Base-by-base conservation (phyloP, 2,888 invertebrate species). In the Aproaerema taeniolella region DNA sequence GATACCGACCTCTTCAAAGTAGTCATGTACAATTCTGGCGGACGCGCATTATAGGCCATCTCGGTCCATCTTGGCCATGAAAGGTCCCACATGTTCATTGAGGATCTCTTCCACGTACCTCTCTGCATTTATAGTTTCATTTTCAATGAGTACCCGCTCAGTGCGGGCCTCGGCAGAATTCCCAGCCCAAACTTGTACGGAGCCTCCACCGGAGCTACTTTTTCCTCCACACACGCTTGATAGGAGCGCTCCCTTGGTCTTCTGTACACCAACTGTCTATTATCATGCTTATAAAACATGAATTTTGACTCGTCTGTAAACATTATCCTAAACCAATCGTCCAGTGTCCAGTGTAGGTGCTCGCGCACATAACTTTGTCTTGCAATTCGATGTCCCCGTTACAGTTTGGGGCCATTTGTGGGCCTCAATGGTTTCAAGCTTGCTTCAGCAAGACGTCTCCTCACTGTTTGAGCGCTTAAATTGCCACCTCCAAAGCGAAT, bases 81-180 rank as follows among this genome's bases (percentile, higher is more conserved):
- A 47, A 37, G 45, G 44, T 31, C 47, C 45, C 42, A 42, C 51
- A 47, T 55, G 46, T 38, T 56, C n/a, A n/a, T n/a, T n/a, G n/a
- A n/a, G n/a, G n/a, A n/a, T n/a, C n/a, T n/a, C n/a, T n/a, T n/a
- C n/a, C 25, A 50, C 44, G 41, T 53, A 50, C 39, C 45, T 52
- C 29, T 39, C 45, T 41, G 33, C 33, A 42, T 38, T 51, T 28
- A 49, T 16, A 39, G n/a, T 32, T 17, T 31, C 36, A 25, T 39
- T 39, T 39, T 39, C 39, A 20, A 42, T 39, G 9, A 42, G 10
- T 15, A 42, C 38, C n/a, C 38, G 35, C 15, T 42, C 44, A 16
- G 38, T 43, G 26, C 34, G 34, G 35, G 38, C 28, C 30, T 25
- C 25, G 1, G 34, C 12, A 25, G 34, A 36, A 36, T 15, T 36